Conservation (phyloP, 2,797 vertebrate species). For the Momotus momota region DNA sequence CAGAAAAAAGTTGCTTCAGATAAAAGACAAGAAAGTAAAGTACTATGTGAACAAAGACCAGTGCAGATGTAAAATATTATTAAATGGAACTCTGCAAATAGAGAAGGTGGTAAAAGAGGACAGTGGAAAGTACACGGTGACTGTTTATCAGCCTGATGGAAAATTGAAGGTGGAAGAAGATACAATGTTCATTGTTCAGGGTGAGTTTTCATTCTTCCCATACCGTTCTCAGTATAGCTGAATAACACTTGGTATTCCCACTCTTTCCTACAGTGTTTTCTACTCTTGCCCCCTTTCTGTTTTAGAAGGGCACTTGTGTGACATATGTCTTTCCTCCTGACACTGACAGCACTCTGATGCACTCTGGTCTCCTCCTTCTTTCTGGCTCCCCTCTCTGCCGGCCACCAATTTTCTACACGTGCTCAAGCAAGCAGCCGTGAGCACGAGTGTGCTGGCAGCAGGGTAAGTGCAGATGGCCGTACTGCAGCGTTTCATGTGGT, state of each 20-base stretch:
- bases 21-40: fast-evolving
- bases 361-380: not conserved
- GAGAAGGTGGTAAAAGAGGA: not conserved
- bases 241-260: not conserved
- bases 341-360: not conserved
- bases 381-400: not conserved
- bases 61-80: not conserved
- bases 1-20: not conserved
- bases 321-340: fast-evolving
- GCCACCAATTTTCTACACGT: not conserved
- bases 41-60: fast-evolving
- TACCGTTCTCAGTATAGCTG: not conserved
- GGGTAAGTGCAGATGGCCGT: fast-evolving
- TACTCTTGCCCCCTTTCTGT: not conserved
- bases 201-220: conserved; percentile 26
- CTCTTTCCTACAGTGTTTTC: not conserved
- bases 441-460: fast-evolving
- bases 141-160: fast-evolving
- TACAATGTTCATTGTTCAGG: not conserved
- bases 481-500: fast-evolving
- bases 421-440: not conserved
- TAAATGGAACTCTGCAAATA: conserved; percentile 30
- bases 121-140: not conserved
- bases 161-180: not conserved
- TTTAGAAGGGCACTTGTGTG: not conserved